Percentiles rank a stretch among this genome's conserved stretches.
phyloP scores from a whole-genome alignment of 2,113 vertebrate genomes.

The Myodes glareolus region DNA sequence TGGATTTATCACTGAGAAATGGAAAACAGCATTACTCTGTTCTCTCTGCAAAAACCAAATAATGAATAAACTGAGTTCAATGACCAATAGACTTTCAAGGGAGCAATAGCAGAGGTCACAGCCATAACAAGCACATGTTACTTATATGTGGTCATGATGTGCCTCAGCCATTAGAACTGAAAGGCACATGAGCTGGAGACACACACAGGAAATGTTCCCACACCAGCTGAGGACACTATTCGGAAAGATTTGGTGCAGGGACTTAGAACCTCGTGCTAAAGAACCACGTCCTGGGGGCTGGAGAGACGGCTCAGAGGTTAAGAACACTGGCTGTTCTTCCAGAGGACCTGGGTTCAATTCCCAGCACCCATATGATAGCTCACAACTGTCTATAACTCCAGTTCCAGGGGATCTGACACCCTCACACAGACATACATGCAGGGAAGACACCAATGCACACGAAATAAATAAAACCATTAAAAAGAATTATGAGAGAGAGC shows the following conservation, averaged over 20 bases:
- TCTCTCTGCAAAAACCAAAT: neutral
- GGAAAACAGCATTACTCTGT: neutral
- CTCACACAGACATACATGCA: too few relatives aligned
- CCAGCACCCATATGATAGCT: too few relatives aligned
- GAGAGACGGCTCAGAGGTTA: too few relatives aligned
- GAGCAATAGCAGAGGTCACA: neutral
- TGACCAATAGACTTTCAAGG: constrained; percentile 4
- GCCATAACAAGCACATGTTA: neutral
- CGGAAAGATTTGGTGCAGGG: neutral
- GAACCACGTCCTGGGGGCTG: neutral
- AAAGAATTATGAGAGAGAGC: too few relatives aligned
- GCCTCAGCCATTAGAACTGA: neutral
- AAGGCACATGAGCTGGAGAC: neutral
- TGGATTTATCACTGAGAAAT: constrained; percentile 21
- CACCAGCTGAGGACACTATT: constrained; percentile 31
- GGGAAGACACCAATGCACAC: too few relatives aligned
- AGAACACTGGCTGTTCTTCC: too few relatives aligned
- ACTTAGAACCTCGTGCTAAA: constrained; percentile 31
- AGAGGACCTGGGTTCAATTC: too few relatives aligned
- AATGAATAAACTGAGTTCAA: neutral
- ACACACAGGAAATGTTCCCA: neutral
- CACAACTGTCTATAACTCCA: too few relatives aligned
- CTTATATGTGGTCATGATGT: neutral
- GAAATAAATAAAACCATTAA: too few relatives aligned
- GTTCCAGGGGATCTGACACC: too few relatives aligned